Percentiles rank a stretch among this genome's conserved stretches.
These are phyloP conservation scores for Alligator mississippiensis DNA, from an alignment of 2,113 vertebrate species.

Conservation along the genomic window DNA sequence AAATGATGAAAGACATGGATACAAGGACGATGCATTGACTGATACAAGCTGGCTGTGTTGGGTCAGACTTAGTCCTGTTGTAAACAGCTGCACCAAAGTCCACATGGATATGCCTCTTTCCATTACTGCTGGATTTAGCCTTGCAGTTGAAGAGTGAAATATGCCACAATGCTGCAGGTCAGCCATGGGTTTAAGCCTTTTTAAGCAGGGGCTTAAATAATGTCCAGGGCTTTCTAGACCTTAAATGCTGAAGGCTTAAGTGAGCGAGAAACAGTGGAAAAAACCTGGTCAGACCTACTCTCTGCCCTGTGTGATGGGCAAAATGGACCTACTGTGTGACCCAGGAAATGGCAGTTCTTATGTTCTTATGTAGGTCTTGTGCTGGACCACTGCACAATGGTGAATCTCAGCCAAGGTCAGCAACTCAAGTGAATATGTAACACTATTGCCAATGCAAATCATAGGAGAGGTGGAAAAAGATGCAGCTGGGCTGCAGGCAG, in stretches of 20 bases:
- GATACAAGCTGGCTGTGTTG: not conserved
- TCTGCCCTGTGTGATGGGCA: too few species aligned
- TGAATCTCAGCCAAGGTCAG: not conserved
- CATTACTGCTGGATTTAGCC: not conserved
- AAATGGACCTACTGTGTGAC: too few species aligned
- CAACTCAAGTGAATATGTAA: not conserved
- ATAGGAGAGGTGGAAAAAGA: not conserved
- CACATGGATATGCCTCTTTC: not conserved
- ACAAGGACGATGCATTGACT: too few species aligned
- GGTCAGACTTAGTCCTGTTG: not conserved
- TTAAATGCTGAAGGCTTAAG: too few species aligned
- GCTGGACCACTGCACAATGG: not conserved
- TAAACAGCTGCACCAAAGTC: not conserved
- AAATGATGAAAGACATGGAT: not conserved
- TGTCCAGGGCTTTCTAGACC: too few species aligned
- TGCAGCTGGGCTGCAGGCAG: not conserved
- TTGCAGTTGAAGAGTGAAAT: not conserved
- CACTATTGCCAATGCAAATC: too few species aligned
- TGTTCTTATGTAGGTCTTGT: not conserved
- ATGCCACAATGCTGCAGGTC: too few species aligned
- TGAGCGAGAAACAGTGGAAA: too few species aligned
- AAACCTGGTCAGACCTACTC: too few species aligned
- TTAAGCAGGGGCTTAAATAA: too few species aligned
- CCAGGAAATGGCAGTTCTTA: too few species aligned
- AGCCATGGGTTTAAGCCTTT: too few species aligned